These are phyloP conservation scores for Sminthurinus aureus DNA, from an alignment of 2,888 invertebrate species.

Conservation along the genomic window DNA sequence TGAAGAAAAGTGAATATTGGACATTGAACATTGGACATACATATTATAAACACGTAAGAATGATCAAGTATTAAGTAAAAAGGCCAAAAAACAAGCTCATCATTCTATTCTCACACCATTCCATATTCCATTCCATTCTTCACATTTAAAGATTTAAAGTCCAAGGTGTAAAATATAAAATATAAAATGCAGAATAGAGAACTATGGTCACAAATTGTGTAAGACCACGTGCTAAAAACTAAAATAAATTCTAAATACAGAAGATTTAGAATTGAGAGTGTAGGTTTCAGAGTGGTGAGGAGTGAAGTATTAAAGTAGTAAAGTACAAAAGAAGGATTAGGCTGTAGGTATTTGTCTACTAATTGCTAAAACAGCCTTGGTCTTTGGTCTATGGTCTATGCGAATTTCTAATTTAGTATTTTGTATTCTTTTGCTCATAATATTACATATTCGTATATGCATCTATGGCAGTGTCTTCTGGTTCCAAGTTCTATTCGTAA, in stretches of 20 bases:
- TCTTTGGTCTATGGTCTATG: too few relatives aligned
- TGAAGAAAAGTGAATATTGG: not conserved
- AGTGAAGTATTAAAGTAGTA: not conserved
- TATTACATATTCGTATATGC: not conserved
- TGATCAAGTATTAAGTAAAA: not conserved
- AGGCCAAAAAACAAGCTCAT: not conserved
- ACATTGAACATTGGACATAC: not conserved
- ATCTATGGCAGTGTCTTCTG: not conserved
- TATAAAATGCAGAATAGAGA: too few relatives aligned
- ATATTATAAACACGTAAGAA: not conserved
- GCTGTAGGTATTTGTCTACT: not conserved
- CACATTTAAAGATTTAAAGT: too few relatives aligned
- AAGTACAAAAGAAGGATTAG: not conserved
- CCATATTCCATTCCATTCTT: too few relatives aligned
- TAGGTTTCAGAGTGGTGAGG: not conserved
- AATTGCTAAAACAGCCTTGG: not conserved
- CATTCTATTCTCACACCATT: too few relatives aligned
- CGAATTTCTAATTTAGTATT: not conserved
- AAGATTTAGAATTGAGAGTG: too few relatives aligned
- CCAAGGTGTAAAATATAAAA: too few relatives aligned
- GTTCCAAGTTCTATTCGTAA: too few relatives aligned
- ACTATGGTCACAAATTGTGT: too few relatives aligned
- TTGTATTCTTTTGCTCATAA: not conserved
- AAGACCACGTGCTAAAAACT: not conserved
- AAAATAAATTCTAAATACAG: not conserved